Percentiles rank a stretch among this genome's conserved stretches.
Evolutionary conservation across 1,140 invertebrate species (phyloP).

Genomic region (Uloborus diversus): DNA sequence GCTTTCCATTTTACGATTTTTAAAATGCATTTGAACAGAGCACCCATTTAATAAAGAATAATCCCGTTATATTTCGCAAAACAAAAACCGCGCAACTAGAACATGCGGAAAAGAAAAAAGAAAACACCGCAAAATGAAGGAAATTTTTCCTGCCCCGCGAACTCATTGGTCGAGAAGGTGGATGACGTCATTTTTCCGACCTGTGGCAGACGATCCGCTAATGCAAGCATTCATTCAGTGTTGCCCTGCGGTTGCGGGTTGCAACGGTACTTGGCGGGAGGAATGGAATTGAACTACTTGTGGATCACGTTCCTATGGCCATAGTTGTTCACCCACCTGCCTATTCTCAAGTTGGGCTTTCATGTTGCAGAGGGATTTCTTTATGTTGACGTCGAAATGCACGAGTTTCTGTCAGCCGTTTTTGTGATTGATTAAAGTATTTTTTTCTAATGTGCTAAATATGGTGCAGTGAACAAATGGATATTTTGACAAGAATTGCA

Average conservation of each 20-base stretch:
- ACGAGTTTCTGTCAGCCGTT: too few relatives aligned
- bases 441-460: too few relatives aligned
- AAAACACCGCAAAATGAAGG: not conserved
- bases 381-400: too few relatives aligned
- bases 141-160: constrained; percentile 21
- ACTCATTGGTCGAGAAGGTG: constrained; percentile 27
- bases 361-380: too few relatives aligned
- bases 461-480: too few relatives aligned
- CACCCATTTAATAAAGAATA: not conserved
- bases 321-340: not conserved
- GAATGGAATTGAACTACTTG: constrained; percentile 11
- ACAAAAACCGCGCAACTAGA: constrained; percentile 35
- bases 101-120: not conserved
- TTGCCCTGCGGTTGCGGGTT: constrained; percentile 15
- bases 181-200: constrained; percentile 24
- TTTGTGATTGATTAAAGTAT: too few relatives aligned
- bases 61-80: constrained; percentile 6
- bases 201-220: constrained; percentile 43
- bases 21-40: too few relatives aligned
- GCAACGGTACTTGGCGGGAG: not conserved
- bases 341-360: too few relatives aligned
- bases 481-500: too few relatives aligned
- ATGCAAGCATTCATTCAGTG: constrained; percentile 32
- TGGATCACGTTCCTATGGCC: not conserved
- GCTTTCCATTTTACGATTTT: too few relatives aligned